Percentiles rank a stretch among this genome's conserved stretches.
Conservation (phyloP, 2,113 vertebrate species). For the Dolichallabes microphthalmus region DNA sequence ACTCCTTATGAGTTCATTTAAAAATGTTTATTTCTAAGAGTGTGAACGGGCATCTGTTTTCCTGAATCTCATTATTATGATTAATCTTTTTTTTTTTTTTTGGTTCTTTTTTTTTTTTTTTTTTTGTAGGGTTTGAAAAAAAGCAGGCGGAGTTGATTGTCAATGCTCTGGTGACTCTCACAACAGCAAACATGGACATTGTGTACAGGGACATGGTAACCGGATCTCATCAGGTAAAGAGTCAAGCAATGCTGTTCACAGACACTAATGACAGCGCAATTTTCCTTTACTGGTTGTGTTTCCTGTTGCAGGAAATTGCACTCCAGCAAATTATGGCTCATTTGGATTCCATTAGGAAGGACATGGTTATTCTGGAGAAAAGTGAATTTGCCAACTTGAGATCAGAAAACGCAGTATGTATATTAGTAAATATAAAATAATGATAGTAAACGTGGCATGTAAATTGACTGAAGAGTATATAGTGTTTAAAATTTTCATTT, state of each 20-base stretch:
- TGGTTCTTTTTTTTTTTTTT: background rate
- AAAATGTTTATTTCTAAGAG: background rate
- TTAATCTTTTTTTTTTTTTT: no score
- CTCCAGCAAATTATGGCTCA: slow-evolving; percentile 95
- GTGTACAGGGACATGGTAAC: slow-evolving; percentile 97
- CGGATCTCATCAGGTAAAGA: slow-evolving; percentile 87
- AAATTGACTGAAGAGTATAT: background rate
- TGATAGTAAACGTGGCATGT: background rate
- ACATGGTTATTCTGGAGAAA: slow-evolving; percentile 98
- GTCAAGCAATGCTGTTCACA: background rate
- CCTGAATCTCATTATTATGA: background rate
- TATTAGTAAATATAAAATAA: background rate
- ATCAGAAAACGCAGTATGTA: slow-evolving; percentile 71
- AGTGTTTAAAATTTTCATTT: background rate
- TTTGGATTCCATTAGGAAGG: slow-evolving; percentile 91
- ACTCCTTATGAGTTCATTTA: background rate
- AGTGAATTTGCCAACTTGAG: slow-evolving; percentile 95
- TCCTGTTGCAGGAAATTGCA: slow-evolving; percentile 81
- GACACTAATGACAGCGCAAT: background rate
- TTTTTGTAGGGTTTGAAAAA: slow-evolving; percentile 83
- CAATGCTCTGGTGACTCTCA: slow-evolving; percentile 77
- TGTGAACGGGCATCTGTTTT: background rate
- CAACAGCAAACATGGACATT: slow-evolving; percentile 85
- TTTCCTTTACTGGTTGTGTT: background rate
- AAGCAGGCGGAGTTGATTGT: slow-evolving; percentile 86